phyloP scores from a whole-genome alignment of 2,113 vertebrate species.

The Oxygymnocypris stewartii region DNA sequence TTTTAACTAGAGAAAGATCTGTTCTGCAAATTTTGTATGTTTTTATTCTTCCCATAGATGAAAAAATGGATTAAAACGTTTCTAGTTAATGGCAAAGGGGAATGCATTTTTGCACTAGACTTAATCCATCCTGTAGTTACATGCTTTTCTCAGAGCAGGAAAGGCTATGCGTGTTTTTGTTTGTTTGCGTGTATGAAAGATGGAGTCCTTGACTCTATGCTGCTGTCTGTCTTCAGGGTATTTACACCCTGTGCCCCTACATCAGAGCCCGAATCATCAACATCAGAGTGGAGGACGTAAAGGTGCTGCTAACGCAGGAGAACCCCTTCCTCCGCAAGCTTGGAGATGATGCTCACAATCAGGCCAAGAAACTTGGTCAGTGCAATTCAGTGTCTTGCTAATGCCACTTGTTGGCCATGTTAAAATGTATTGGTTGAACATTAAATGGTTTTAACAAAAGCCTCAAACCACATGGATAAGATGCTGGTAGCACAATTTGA shows the following conservation, averaged over 20 bases:
- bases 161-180: background rate
- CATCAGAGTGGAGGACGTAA: conserved; percentile 89
- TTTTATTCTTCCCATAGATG: background rate
- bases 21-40: background rate
- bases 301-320: conserved; percentile 93
- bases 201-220: background rate
- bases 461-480: no score
- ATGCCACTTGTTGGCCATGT: background rate
- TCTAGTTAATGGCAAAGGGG: no score
- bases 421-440: background rate
- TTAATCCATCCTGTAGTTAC: background rate
- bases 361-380: conserved; percentile 88
- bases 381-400: background rate
- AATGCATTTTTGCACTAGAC: no score
- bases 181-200: background rate
- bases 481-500: no score
- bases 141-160: background rate
- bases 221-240: conserved; percentile 76
- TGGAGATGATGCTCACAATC: conserved; percentile 80
- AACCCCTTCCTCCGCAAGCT: conserved; percentile 95
- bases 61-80: background rate
- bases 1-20: conserved; percentile 20
- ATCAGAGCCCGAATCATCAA: conserved; percentile 89
- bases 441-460: no score
- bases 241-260: conserved; percentile 94